Evolutionary conservation across 2,888 invertebrate species (phyloP).

Genomic region (Osmoderma eremita): DNA sequence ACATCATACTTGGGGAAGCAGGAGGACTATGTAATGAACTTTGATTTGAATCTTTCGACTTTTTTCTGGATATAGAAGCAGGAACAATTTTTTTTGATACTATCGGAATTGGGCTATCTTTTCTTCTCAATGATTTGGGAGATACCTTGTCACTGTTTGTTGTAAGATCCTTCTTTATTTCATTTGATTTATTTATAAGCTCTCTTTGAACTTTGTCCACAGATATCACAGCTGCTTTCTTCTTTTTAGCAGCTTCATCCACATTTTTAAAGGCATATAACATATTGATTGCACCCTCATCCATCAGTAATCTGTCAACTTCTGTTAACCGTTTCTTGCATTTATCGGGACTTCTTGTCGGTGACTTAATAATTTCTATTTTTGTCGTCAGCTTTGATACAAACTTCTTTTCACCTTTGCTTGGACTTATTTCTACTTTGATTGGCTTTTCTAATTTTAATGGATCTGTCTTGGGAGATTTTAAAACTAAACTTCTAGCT

Average conservation of each 20-base stretch:
- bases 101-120: constrained; percentile 59
- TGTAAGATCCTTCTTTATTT: constrained; percentile 59
- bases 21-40: constrained; percentile 64
- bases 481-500: constrained; percentile 30
- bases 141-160: constrained; percentile 54
- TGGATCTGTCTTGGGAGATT: constrained; percentile 58
- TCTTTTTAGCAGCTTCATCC: constrained; percentile 57
- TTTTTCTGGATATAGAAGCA: constrained; percentile 55
- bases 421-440: constrained; percentile 27
- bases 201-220: constrained; percentile 58
- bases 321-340: constrained; percentile 67
- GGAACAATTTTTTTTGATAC: constrained; percentile 42
- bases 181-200: constrained; percentile 58
- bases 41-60: constrained; percentile 60
- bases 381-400: constrained; percentile 12
- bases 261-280: constrained; percentile 78
- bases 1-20: constrained; percentile 71
- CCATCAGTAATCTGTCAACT: constrained; percentile 80
- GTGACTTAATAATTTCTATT: constrained; percentile 13
- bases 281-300: constrained; percentile 89
- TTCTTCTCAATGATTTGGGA: constrained; percentile 64
- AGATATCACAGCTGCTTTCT: constrained; percentile 54
- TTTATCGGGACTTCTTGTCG: constrained; percentile 32
- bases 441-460: constrained; percentile 45
- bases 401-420: constrained; percentile 23